Base-by-base conservation (phyloP, 2,113 vertebrate species). In the Pontoporia blainvillei region DNA sequence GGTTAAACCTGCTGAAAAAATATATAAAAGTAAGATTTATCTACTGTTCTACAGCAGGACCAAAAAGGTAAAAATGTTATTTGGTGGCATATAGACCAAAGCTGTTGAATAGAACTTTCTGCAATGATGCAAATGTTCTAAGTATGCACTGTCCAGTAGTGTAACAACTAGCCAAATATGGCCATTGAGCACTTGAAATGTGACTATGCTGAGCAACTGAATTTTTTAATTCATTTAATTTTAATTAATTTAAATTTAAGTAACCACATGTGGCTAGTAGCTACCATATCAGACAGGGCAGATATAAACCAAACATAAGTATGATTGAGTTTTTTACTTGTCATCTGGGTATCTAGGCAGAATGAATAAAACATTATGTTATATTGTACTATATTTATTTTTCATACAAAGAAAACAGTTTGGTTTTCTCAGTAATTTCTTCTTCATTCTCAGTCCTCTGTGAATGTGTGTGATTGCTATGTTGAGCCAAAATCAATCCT, bases 231-330 rank as follows among this genome's bases (percentile, higher is more conserved):
- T 86, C 41, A 67, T 94, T 91, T 86, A 39, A 82, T 90, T 95
- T 94, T 84, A 90, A 93, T 85, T 67, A 69, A 89, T 94, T 90
- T 89, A 78, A 85, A 89, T 78, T 41, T 91, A 94, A 97, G 91
- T 91, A 91, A 54, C 7, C 73, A 82, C 83, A 59, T 21, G 41
- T 79, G 59, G 5, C 64, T 84, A 39, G 34, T 79, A 52, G 86
- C 71, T 59, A 18, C 86, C 49, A 41, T 93, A 69, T 52, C 97
- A 25, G 44, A 83, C 23, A 87, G 69, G 61, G 44, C 69, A 95
- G 41, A 87, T 84, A 79, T 41, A 90, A 95, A 75, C 67, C 44
- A 84, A 91, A 93, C 95, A 86, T 86, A 81, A 73, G 54, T 64
- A 64, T 81, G 66, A 66, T n/a, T 87, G 90, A 85, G 46, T 44